phyloP scores from a whole-genome alignment of 1,140 invertebrate genomes.

The Leptinotarsa defecta region DNA sequence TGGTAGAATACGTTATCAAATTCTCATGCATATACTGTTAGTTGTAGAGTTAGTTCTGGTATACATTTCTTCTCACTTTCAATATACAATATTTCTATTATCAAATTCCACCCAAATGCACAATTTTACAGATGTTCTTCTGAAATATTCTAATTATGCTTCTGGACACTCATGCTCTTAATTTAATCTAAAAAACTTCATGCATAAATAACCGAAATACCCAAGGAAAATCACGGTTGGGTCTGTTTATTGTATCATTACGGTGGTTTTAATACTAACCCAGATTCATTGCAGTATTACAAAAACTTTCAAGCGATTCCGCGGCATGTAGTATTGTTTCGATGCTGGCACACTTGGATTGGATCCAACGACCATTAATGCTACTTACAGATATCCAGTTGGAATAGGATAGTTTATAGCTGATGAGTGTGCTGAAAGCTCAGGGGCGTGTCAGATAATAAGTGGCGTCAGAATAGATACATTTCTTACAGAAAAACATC shows the following conservation, averaged over 20 bases:
- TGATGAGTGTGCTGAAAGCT: background rate
- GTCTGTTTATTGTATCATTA: background rate
- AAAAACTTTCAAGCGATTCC: conserved; percentile 7
- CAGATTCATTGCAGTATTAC: conserved; percentile 9
- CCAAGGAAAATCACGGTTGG: background rate
- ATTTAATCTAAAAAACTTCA: background rate
- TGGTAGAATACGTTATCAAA: too few species aligned
- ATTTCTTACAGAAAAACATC: too few species aligned
- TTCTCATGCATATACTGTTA: too few species aligned
- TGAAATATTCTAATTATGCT: background rate
- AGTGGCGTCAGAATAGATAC: too few species aligned
- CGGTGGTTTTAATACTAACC: conserved; percentile 1
- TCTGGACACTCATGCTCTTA: background rate
- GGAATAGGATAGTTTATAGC: conserved; percentile 1
- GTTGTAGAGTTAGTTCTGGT: too few species aligned
- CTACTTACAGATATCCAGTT: conserved; percentile 4
- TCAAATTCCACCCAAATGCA: too few species aligned
- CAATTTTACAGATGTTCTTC: too few species aligned
- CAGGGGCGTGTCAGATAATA: too few species aligned
- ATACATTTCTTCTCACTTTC: too few species aligned
- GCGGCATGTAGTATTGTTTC: conserved; percentile 13
- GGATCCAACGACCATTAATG: conserved; percentile 12
- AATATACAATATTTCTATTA: too few species aligned
- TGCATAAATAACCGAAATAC: conserved; percentile 1
- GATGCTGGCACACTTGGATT: background rate